These are phyloP conservation scores for Drosophila ezoana DNA, from an alignment of 2,888 invertebrate genomes.

Conservation along the genomic window DNA sequence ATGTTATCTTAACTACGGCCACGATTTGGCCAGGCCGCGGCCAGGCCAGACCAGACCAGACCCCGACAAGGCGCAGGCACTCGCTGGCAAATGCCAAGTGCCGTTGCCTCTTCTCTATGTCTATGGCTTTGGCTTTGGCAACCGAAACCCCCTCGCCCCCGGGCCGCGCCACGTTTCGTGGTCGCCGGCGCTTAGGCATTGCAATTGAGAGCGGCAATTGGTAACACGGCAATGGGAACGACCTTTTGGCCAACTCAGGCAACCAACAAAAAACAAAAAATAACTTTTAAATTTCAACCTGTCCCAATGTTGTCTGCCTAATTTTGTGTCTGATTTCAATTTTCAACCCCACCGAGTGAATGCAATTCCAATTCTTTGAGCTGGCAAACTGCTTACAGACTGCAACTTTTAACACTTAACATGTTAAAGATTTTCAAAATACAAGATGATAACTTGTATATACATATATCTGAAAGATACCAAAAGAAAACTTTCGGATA, in stretches of 20 bases:
- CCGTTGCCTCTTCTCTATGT: slow-evolving; percentile 56
- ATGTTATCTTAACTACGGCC: slow-evolving; percentile 76
- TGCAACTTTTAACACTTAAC: slow-evolving; percentile 50
- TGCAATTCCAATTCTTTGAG: slow-evolving; percentile 55
- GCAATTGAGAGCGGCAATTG: slow-evolving; percentile 63
- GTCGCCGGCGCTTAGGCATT: slow-evolving; percentile 67
- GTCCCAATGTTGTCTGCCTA: slow-evolving; percentile 58
- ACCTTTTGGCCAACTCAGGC: slow-evolving; percentile 42
- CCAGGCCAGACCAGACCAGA: slow-evolving; percentile 22
- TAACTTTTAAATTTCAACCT: slow-evolving; percentile 57
- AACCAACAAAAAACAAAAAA: slow-evolving; percentile 6
- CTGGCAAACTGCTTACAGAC: slow-evolving; percentile 38
- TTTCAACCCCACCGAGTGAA: slow-evolving; percentile 43
- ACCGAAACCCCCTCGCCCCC: not conserved
- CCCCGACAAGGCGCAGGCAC: slow-evolving; percentile 21
- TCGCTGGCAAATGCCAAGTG: slow-evolving; percentile 68
- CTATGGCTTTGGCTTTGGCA: slow-evolving; percentile 22
- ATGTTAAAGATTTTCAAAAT: no score
- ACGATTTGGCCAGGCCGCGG: slow-evolving; percentile 66
- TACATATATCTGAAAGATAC: no score
- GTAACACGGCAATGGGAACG: slow-evolving; percentile 61
- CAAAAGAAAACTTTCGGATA: no score
- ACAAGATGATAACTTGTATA: no score
- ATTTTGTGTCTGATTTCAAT: slow-evolving; percentile 75
- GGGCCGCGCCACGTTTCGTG: slow-evolving; percentile 33